Percentiles rank a stretch among this genome's conserved stretches.
These are phyloP conservation scores for Danio kyathit DNA, from an alignment of 2,797 vertebrate genomes.

Conservation along the genomic window DNA sequence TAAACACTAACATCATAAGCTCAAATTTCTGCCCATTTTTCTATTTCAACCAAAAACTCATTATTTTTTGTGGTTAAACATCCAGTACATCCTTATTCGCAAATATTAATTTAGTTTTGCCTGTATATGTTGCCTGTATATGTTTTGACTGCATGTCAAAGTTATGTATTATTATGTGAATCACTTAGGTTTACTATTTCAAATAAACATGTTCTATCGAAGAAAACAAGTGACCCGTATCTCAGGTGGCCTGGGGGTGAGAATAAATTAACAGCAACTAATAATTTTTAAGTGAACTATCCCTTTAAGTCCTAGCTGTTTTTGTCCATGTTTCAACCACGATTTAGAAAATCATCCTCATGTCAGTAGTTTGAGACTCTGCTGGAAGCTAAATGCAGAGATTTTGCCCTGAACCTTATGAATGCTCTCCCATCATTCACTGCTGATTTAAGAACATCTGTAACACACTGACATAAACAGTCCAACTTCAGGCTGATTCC, in stretches of 20 bases:
- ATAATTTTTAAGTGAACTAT: background rate
- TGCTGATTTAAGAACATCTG: constrained; percentile 78
- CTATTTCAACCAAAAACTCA: too few species aligned
- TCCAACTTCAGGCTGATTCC: constrained; percentile 76
- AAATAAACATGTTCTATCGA: background rate
- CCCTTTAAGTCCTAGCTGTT: background rate
- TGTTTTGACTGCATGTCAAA: background rate
- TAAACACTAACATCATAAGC: too few species aligned
- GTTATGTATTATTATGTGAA: background rate
- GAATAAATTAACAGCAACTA: background rate
- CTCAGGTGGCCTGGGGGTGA: background rate
- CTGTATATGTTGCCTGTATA: background rate
- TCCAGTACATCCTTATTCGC: too few species aligned
- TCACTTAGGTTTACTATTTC: background rate
- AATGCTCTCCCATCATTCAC: constrained; percentile 59
- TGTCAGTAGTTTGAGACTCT: constrained; percentile 26
- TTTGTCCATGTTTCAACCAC: constrained; percentile 23
- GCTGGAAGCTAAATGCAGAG: constrained; percentile 41
- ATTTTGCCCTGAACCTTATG: constrained; percentile 43
- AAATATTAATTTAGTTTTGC: background rate
- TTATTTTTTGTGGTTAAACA: too few species aligned
- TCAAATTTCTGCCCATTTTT: too few species aligned
- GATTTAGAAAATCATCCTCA: constrained; percentile 10
- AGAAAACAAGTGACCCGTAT: background rate
- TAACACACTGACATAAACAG: constrained; percentile 71